phyloP scores from a whole-genome alignment of 2,888 invertebrate genomes.

The Perizoma flavofasciatum region DNA sequence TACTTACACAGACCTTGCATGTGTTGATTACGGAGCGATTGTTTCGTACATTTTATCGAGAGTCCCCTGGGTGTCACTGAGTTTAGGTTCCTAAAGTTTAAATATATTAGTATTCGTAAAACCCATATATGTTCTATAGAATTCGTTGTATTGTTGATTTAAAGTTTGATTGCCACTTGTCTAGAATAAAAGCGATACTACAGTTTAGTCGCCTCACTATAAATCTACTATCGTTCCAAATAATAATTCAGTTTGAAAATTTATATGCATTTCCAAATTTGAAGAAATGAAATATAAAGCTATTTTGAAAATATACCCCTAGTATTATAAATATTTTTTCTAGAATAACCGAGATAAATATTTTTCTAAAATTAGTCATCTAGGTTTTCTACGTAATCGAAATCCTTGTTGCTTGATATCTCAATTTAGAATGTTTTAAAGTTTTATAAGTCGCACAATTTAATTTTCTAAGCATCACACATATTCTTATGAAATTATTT shows the following conservation, averaged over 20 bases:
- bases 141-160: too few relatives aligned
- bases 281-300: constrained; percentile 35
- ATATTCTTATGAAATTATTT: constrained; percentile 10
- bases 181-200: not conserved
- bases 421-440: constrained; percentile 1
- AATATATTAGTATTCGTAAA: too few relatives aligned
- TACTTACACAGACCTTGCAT: too few relatives aligned
- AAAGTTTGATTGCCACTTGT: too few relatives aligned
- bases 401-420: constrained; percentile 12
- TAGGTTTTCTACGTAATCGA: constrained; percentile 27
- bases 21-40: too few relatives aligned
- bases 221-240: constrained; percentile 32
- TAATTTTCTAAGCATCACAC: constrained; percentile 31
- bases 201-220: constrained; percentile 12
- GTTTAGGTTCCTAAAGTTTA: too few relatives aligned
- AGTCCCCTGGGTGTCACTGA: too few relatives aligned
- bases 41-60: too few relatives aligned
- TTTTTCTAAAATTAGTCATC: constrained; percentile 36
- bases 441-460: constrained; percentile 33
- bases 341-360: too few relatives aligned
- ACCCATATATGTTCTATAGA: too few relatives aligned
- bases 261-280: constrained; percentile 50
- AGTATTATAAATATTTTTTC: constrained; percentile 12
- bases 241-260: constrained; percentile 37
- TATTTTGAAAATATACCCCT: constrained; percentile 39